A percentile compares a stretch with the other conserved stretches of the same genome.
These are phyloP conservation scores for Macaca fascicularis DNA, from an alignment of 2,113 vertebrate genomes.

Conservation along the genomic window T2T-MFA8v1.1 NC_088395.1:21891501-21892000, in stretches of 20 bases:
- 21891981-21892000: not conserved
- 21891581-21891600: constrained; percentile 55
- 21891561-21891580: constrained; percentile 61
- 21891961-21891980: not conserved
- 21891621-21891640: constrained; percentile 50
- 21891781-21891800: not conserved
- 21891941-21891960: not conserved
- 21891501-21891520: constrained; percentile 24
- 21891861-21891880: not conserved
- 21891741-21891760: not conserved
- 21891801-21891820: not conserved
- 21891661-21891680: constrained; percentile 51
- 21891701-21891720: constrained; percentile 60
- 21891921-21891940: not conserved
- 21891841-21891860: constrained; percentile 14
- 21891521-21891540: constrained; percentile 36
- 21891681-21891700: constrained; percentile 52
- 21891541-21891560: constrained; percentile 59
- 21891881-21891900: not conserved
- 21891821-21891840: not conserved
- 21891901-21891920: not conserved
- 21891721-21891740: constrained; percentile 57
- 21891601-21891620: constrained; percentile 73
- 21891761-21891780: not conserved
- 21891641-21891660: constrained; percentile 53